phyloP scores from a whole-genome alignment of 2,888 invertebrate species.

The Macaria notata region DNA sequence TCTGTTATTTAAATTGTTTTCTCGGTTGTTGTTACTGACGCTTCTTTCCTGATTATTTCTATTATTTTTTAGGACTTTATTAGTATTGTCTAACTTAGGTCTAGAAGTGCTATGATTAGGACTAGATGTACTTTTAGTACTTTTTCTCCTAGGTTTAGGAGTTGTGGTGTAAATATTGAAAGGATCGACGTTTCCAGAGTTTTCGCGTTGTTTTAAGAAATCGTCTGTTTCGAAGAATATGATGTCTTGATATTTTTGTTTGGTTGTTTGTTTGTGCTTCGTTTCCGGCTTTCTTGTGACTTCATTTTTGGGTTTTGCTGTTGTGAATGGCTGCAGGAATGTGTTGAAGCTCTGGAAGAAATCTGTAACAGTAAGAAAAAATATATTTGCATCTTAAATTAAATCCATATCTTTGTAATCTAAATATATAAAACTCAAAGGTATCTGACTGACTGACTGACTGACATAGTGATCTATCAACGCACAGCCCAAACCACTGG shows the following conservation, averaged over 20 bases:
- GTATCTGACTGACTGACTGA: no score
- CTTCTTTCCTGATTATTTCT: slow-evolving; percentile 16
- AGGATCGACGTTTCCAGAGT: slow-evolving; percentile 5
- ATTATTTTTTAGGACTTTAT: slow-evolving; percentile 19
- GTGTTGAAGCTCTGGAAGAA: slow-evolving; percentile 57
- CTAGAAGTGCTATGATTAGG: slow-evolving; percentile 4
- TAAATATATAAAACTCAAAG: no score
- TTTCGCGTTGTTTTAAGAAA: slow-evolving; percentile 21
- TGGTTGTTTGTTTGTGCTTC: slow-evolving; percentile 26
- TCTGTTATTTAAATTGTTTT: slow-evolving; percentile 7
- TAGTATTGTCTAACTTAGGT: slow-evolving; percentile 4
- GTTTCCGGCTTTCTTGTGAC: slow-evolving; percentile 24
- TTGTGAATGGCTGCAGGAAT: slow-evolving; percentile 40
- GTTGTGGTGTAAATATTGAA: slow-evolving; percentile 34
- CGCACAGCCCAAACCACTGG: no score
- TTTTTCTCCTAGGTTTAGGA: slow-evolving; percentile 39
- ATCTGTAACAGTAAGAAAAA: slow-evolving; percentile 46
- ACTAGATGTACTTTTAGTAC: slow-evolving; percentile 26
- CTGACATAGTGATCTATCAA: no score
- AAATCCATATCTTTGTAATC: no score
- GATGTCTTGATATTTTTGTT: slow-evolving; percentile 27
- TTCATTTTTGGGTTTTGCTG: slow-evolving; percentile 29
- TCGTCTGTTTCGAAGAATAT: slow-evolving; percentile 35
- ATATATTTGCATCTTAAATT: not conserved
- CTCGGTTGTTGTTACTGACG: slow-evolving; percentile 13